Conservation (phyloP, 2,888 invertebrate genomes). For the Anticlea derivata region DNA sequence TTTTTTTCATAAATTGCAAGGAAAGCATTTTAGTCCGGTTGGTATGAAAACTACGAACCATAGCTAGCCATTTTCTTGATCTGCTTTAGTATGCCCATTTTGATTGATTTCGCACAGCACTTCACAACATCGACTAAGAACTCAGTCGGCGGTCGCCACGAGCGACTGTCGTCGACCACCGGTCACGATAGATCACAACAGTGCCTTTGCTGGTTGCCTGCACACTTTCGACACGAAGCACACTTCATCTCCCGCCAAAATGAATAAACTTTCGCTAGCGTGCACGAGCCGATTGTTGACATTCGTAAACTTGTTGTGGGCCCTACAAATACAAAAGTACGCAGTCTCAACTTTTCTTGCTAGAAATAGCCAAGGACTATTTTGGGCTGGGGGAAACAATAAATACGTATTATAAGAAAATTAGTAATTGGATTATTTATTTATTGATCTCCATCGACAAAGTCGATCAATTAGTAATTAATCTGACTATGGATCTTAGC, state of each 20-base stretch:
- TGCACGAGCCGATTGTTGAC: conserved; percentile 27
- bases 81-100: conserved; percentile 77
- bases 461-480: no score
- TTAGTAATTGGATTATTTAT: no score
- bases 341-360: no score
- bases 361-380: no score
- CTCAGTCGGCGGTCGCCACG: conserved; percentile 45
- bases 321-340: not conserved
- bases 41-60: conserved; percentile 53
- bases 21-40: no score
- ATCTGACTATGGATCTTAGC: no score
- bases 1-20: no score
- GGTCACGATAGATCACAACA: conserved; percentile 54
- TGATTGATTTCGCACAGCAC: conserved; percentile 24
- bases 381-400: no score
- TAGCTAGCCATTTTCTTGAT: conserved; percentile 71
- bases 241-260: conserved; percentile 64
- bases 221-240: conserved; percentile 40
- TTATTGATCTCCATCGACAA: no score
- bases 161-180: conserved; percentile 55
- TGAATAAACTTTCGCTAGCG: conserved; percentile 36
- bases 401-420: no score
- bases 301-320: conserved; percentile 14
- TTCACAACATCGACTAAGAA: conserved; percentile 29
- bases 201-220: conserved; percentile 34